Conservation (phyloP, 2,888 invertebrate species). For the Dioctria linearis region DNA sequence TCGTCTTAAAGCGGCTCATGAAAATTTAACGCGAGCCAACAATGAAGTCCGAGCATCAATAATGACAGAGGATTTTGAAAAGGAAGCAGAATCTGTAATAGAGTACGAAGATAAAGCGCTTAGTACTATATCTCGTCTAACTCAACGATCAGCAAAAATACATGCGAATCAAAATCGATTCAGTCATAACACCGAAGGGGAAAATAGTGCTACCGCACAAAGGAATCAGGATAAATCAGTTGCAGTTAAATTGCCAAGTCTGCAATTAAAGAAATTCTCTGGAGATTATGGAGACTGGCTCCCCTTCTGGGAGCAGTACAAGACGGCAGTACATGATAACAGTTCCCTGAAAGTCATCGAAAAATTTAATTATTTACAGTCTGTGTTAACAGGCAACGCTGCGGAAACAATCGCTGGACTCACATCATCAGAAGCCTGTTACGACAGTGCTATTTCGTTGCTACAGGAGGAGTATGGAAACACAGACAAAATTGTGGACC, state of each 20-base stretch:
- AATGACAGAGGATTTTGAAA: too few species aligned
- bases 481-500: conserved; percentile 46
- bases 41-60: background rate
- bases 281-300: background rate
- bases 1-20: background rate
- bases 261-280: background rate
- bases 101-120: conserved; percentile 1
- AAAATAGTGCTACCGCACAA: background rate
- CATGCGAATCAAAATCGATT: background rate
- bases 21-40: background rate
- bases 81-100: background rate
- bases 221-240: background rate
- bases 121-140: background rate
- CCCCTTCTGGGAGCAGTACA: conserved; percentile 54
- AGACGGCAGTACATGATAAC: conserved; percentile 51
- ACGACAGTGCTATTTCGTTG: conserved; percentile 37
- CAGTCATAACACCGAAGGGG: background rate
- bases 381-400: conserved; percentile 33
- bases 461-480: conserved; percentile 52
- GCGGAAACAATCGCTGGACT: conserved; percentile 47
- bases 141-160: background rate
- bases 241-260: background rate
- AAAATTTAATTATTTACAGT: conserved; percentile 51
- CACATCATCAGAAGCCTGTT: conserved; percentile 44
- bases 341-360: conserved; percentile 33